Evolutionary conservation across 1,140 invertebrate species (phyloP), one percentile per base, ranked within the genome.

Genomic region (Pinna nobilis): DNA sequence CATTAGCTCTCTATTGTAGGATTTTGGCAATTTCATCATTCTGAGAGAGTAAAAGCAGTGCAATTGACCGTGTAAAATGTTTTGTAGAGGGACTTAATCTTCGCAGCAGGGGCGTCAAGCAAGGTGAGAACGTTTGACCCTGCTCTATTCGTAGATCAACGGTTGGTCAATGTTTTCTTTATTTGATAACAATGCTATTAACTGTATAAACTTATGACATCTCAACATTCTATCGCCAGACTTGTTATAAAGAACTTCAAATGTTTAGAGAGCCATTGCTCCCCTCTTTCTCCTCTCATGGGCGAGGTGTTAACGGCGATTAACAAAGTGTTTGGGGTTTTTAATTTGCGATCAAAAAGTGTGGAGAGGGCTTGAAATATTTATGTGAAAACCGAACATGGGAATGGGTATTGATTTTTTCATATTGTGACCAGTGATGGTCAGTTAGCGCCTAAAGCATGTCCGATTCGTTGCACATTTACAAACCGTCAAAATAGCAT

Each of bases 1-100:
- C 73, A 75, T 75, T 75, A 75, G 67, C 59, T 28, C 20, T 50
- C 59, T 61, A 63, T 70, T 70, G 68, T 70, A 23, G 30, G 51
- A 49, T 25, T 70, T 39, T 59, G 23, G 60, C 67, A 41, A 65
- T 70, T 65, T 69, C 57, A 37, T 59, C 41, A 64, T 55, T 72
- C 37, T 50, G 35, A 57, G 28, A 30, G 44, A 23, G 37, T 55
- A 18, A 75, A 63, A 75, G 67, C 57, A 53, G 61, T 39, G 49
- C 73, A 75, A 75, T 75, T 75, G 66, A 70, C 55, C 66, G 59
- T 49, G 60, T 51, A 64, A 49, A 47, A 53, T 49, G 67, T 70
- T 70, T 75, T 75, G 73, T 75, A 37, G 20, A 41, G 11, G 33
- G 39, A 41, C 61, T 70, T 70, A 47, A 70, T 70, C 68, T 51